phyloP scores from a whole-genome alignment of 2,113 vertebrate species.

The Camelus dromedarius region DNA sequence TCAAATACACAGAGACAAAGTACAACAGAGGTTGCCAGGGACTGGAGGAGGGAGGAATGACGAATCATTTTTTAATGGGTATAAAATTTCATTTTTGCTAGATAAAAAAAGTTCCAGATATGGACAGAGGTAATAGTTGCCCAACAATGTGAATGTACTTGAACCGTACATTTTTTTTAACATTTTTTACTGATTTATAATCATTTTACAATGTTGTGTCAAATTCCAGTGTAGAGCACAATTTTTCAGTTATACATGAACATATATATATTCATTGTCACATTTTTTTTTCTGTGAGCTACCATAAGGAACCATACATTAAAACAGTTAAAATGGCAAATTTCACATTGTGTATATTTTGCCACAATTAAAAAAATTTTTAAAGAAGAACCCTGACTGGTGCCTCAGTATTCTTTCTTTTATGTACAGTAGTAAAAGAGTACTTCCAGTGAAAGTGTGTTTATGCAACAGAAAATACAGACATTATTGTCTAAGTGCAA shows the following conservation, averaged over 20 bases:
- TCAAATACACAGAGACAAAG: not conserved
- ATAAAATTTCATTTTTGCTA: not conserved
- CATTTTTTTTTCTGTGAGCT: no score
- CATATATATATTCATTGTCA: no score
- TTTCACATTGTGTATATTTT: slow-evolving; percentile 5
- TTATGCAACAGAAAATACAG: slow-evolving; percentile 9
- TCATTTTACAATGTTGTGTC: no score
- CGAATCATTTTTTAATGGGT: not conserved
- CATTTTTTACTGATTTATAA: no score
- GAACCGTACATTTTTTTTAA: not conserved
- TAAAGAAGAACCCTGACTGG: not conserved
- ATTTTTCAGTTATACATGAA: no score
- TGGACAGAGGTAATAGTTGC: not conserved
- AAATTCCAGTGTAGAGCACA: no score
- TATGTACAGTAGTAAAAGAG: not conserved
- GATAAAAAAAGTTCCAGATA: not conserved
- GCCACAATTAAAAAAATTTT: not conserved
- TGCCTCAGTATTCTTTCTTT: not conserved
- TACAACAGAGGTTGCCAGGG: not conserved
- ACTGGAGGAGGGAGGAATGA: not conserved
- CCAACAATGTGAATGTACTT: not conserved
- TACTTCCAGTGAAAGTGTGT: slow-evolving; percentile 11
- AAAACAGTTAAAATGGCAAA: slow-evolving; percentile 18
- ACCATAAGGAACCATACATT: no score
- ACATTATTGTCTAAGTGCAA: not conserved